Conservation (phyloP, 2,113 vertebrate genomes). For the Polypterus senegalus region DNA sequence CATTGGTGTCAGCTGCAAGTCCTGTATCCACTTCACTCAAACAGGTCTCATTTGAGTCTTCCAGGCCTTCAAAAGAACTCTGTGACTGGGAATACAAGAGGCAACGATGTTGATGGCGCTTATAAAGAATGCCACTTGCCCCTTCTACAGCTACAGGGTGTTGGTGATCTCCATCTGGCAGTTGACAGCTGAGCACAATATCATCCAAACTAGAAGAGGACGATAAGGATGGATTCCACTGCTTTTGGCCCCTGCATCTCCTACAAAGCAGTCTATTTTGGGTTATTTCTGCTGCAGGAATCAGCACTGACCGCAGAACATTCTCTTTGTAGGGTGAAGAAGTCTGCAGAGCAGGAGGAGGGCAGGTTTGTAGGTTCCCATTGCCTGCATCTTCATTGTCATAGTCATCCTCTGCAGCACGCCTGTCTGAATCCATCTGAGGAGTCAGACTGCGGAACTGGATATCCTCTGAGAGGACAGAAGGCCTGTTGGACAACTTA, state of each 20-base stretch:
- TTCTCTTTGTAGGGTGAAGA: conserved; percentile 84
- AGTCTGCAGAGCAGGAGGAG: conserved; percentile 71
- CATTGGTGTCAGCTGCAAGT: conserved; percentile 17
- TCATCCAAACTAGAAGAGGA: conserved; percentile 54
- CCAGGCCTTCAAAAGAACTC: conserved; percentile 76
- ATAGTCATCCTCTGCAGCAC: conserved; percentile 22
- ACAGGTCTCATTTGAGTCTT: conserved; percentile 78
- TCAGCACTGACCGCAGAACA: conserved; percentile 17
- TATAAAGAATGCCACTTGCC: conserved; percentile 7
- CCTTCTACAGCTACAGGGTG: conserved; percentile 34
- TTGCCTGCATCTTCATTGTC: conserved; percentile 12
- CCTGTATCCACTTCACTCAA: conserved; percentile 65
- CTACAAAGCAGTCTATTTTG: conserved; percentile 40
- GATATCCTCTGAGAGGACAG: conserved; percentile 83
- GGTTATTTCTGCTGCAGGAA: conserved; percentile 18
- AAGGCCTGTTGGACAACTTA: conserved; percentile 87
- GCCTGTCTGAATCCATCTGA: conserved; percentile 27
- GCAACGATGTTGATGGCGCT: conserved; percentile 33
- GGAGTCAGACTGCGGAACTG: conserved; percentile 60
- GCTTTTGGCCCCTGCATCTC: conserved; percentile 37
- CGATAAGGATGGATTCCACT: conserved; percentile 42
- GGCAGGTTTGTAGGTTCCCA: conserved; percentile 31
- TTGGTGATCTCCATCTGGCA: conserved; percentile 35
- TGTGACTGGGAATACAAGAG: conserved; percentile 57
- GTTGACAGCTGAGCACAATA: conserved; percentile 40